Evolutionary conservation across 2,888 invertebrate genomes (phyloP), one percentile per base, ranked within the genome.

Genomic region (Cheiracanthium punctorium): DNA sequence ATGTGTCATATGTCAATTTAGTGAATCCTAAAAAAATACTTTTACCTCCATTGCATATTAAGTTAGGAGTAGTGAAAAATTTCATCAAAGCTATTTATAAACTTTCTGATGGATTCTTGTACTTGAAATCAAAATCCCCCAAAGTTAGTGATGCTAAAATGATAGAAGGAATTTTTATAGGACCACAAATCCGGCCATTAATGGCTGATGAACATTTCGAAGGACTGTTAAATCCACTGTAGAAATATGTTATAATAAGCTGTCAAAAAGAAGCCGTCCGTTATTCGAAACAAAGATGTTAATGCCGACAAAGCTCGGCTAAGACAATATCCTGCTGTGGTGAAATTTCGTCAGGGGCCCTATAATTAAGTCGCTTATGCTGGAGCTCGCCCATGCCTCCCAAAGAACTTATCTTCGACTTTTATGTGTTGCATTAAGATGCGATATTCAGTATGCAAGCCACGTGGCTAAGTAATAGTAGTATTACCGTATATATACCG

Each of bases 171-270:
- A n/a, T n/a, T n/a, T n/a, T n/a, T n/a, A n/a, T n/a, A n/a, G n/a
- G n/a, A n/a, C n/a, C n/a, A n/a, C n/a, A n/a, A n/a, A n/a, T n/a
- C n/a, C n/a, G n/a, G n/a, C n/a, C n/a, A n/a, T n/a, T n/a, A n/a
- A n/a, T n/a, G n/a, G n/a, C n/a, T n/a, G n/a, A n/a, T n/a, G n/a
- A n/a, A n/a, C n/a, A n/a, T n/a, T n/a, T n/a, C n/a, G n/a, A n/a
- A n/a, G n/a, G n/a, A n/a, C n/a, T n/a, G n/a, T n/a, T n/a, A n/a
- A n/a, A n/a, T n/a, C n/a, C n/a, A n/a, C n/a, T n/a, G n/a, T n/a
- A 76, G 76, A 72, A 76, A 82, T 82, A 71, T 72, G 76, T 82
- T 82, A 77, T 82, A 82, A 82, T 82, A 77, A 64, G 82, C 71
- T 82, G 82, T 82, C 82, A 82, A 43, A 82, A 72, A 65, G 64